These are phyloP conservation scores for Pristionchus fissidentatus DNA, from an alignment of 2,888 invertebrate genomes.

Conservation along the genomic window DNA sequence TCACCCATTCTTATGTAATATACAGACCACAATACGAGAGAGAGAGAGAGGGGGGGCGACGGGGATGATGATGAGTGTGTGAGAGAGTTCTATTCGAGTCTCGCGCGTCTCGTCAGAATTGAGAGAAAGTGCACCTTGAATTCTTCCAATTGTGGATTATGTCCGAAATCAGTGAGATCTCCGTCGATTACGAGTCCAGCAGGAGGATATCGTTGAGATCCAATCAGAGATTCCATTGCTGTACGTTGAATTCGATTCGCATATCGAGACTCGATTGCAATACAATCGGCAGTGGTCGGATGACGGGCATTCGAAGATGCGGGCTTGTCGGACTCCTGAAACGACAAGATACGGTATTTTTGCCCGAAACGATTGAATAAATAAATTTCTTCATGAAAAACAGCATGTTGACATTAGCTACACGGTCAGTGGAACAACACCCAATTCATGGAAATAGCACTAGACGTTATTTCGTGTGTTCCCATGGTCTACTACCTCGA, in stretches of 20 bases:
- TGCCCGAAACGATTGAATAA: not conserved
- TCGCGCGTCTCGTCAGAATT: not conserved
- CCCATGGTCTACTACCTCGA: too few relatives aligned
- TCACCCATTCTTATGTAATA: constrained; percentile 30
- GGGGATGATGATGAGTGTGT: too few relatives aligned
- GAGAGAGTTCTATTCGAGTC: not conserved
- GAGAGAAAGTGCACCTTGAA: constrained; percentile 62
- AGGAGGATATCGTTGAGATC: constrained; percentile 2
- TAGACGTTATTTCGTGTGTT: too few relatives aligned
- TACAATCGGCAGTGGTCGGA: constrained; percentile 55
- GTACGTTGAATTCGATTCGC: constrained; percentile 71
- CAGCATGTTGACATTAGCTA: too few relatives aligned
- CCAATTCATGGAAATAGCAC: too few relatives aligned
- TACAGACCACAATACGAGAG: not conserved
- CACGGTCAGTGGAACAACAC: too few relatives aligned
- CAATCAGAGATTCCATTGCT: constrained; percentile 46
- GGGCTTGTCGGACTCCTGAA: not conserved
- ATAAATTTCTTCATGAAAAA: too few relatives aligned
- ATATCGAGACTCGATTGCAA: constrained; percentile 65
- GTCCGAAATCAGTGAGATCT: constrained; percentile 74
- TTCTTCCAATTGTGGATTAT: constrained; percentile 63
- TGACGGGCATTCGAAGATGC: not conserved
- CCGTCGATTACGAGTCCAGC: constrained; percentile 72
- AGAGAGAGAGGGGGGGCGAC: not conserved
- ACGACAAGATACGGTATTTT: not conserved